These are phyloP conservation scores for Anastatus disparis DNA, from an alignment of 1,140 invertebrate species.

Conservation along the genomic window DNA sequence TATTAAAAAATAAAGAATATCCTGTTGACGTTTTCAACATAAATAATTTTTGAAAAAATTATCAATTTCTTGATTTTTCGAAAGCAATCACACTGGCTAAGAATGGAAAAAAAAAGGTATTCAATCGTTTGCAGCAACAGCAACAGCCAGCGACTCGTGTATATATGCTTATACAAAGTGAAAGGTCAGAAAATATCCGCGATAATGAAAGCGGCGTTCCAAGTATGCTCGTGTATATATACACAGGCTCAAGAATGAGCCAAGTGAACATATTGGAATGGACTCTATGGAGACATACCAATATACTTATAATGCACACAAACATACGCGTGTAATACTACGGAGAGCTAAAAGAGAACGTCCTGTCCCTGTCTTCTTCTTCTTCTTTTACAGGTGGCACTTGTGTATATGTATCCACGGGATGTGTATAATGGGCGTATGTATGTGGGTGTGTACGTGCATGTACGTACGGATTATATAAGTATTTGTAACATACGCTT, in stretches of 20 bases:
- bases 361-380: too few relatives aligned
- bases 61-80: not conserved
- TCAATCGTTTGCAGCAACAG: too few relatives aligned
- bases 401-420: too few relatives aligned
- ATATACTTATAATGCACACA: not conserved
- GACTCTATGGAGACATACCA: not conserved
- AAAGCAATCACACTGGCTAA: not conserved
- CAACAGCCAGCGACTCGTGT: not conserved
- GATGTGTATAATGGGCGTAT: too few relatives aligned
- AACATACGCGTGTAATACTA: not conserved
- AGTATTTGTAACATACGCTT: too few relatives aligned
- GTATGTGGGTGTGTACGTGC: too few relatives aligned
- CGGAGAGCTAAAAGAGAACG: not conserved
- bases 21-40: too few relatives aligned
- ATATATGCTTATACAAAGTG: not conserved
- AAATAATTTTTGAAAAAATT: not conserved
- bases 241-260: not conserved
- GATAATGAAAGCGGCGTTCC: conserved; percentile 21
- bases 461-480: too few relatives aligned
- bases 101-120: not conserved
- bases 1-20: too few relatives aligned
- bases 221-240: not conserved
- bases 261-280: not conserved
- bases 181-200: conserved; percentile 31
- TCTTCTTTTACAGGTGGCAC: too few relatives aligned